Base-by-base conservation (phyloP, 2,888 invertebrate species). In the Phaedon cochleariae region DNA sequence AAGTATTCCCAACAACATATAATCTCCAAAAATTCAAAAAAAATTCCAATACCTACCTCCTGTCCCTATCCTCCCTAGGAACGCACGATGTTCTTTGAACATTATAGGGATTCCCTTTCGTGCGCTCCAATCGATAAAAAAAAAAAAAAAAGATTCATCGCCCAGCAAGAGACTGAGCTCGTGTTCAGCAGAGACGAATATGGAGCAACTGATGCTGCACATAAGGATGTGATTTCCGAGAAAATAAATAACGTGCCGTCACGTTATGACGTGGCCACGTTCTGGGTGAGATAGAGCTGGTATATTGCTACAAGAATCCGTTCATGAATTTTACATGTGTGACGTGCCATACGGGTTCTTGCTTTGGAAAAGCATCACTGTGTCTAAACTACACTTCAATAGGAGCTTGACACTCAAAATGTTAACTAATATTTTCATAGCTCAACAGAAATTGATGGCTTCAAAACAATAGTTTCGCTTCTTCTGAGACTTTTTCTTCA, bases 251-350 rank as follows among this genome's bases (percentile, higher is more conserved):
- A 26, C 20, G 29, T 9, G 15, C 22, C 26, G 57, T 57, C 57
- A 18, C 45, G 46, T 57, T 46, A 4, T n/a, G 15, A 46, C 7
- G 18, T 3, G 26, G 45, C 10, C 22, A 15, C 26, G 34, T 22
- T 10, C 12, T 17, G 31, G 41, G 26, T 21, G 15, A 15, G 29
- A 45, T 37, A 41, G 26, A 45, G 57, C n/a, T n/a, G n/a, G n/a
- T n/a, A 12, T 26, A 45, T 45, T 41, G 46, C 26, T 45, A 45
- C 18, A 26, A 57, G 57, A 12, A 45, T 41, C 26, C 46, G 22
- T 45, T 57, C 46, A 57, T 57, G 57, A 57, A 57, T 57, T 57
- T 57, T 45, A 57, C 46, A 57, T 57, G 57, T 45, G 57, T 57
- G 57, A 45, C 45, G 37, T 21, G 45, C 7, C 17, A 29, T 57